Evolutionary conservation across 2,797 vertebrate species (phyloP).

Genomic region (Gobionotothen gibberifrons): DNA sequence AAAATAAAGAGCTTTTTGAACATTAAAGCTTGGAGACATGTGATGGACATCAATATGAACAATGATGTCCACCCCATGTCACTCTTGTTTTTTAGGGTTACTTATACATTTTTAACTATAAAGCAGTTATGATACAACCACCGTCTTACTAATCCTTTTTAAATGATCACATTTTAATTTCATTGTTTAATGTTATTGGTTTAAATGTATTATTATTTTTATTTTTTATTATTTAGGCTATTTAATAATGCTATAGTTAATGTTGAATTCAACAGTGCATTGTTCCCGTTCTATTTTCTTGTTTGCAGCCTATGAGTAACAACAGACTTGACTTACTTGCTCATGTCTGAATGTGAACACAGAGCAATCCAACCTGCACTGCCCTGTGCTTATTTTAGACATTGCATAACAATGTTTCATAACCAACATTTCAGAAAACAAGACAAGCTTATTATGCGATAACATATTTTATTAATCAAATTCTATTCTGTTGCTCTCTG

Average conservation of each 20-base stretch:
- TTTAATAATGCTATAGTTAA: not conserved
- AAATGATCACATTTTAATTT: constrained; percentile 1
- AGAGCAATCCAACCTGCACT: constrained; percentile 29
- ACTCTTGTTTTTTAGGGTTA: no score
- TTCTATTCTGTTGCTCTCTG: constrained; percentile 10
- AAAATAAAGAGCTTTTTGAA: no score
- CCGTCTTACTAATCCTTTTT: not conserved
- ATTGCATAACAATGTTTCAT: constrained; percentile 81
- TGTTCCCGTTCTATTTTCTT: not conserved
- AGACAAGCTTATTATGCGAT: constrained; percentile 54
- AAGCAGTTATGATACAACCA: not conserved
- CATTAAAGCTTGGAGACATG: no score
- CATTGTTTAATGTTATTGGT: not conserved
- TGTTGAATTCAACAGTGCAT: not conserved
- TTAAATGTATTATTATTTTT: not conserved
- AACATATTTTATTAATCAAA: constrained; percentile 46
- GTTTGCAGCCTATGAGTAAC: constrained; percentile 1
- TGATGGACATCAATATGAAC: no score
- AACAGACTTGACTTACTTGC: constrained; percentile 18
- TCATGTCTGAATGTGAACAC: constrained; percentile 41
- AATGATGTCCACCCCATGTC: no score
- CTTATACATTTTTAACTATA: not conserved
- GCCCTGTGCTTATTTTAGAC: constrained; percentile 71
- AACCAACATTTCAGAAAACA: constrained; percentile 57
- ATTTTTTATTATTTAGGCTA: not conserved